Base-by-base conservation (phyloP, 1,140 invertebrate genomes). In the Drosophila pseudoananassae region DNA sequence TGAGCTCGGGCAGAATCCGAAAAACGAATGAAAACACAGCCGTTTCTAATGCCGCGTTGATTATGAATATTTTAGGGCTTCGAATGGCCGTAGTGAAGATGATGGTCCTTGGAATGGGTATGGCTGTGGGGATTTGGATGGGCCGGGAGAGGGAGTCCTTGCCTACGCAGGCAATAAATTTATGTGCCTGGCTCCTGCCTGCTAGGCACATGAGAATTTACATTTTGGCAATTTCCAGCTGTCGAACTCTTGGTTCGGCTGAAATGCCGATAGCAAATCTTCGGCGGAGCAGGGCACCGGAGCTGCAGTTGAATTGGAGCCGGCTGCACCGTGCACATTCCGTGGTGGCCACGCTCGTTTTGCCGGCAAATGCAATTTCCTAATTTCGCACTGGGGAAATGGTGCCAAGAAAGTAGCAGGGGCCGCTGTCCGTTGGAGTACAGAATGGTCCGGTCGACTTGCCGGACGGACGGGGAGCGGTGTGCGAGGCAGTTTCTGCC, bases 381-480 rank as follows among this genome's bases (percentile, higher is more conserved):
- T 90, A 90, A 90, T 90, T 90, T 90, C 87, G 76, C 87, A 76
- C 73, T 80, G 52, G 87, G 87, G 87, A 90, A 90, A 90, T 85
- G 81, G 66, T 36, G 83, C 66, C 66, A 83, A 88, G 84, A 84
- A 78, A 68, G 38, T 68, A 56, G 54, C 56, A 55, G 53, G 76
- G 54, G 12, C 20, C 27, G 45, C 63, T 64, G 46, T 64, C 63
- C 63, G 40, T 17, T 5, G 40, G 40, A 43, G 40, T 14, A 8
- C 40, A 43, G 40, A 7, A 17, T 17, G 15, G 40, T 43, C 15
- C 56, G 33, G 31, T n/a, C 52, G 55, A 33, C 12, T 9, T 9
- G 23, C 45, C 57, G 7, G 27, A 9, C 23, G 9, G 17, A 33
- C 25, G 25, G 8, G 36, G 23, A 27, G 45, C 27, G 50, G 58